phyloP scores from a whole-genome alignment of 2,113 vertebrate species.

The Thalassarche chlororhynchos region DNA sequence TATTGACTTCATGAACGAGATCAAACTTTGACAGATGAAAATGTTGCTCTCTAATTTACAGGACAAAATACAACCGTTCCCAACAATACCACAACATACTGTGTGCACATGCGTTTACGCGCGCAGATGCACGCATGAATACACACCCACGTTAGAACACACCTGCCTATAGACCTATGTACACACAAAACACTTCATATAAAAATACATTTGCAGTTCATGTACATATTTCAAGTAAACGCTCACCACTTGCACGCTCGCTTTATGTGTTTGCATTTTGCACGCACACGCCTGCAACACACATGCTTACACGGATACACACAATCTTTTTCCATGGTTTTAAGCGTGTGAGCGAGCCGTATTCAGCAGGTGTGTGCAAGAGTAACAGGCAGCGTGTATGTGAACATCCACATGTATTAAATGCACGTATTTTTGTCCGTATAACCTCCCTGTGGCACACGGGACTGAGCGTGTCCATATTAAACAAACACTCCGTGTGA shows the following conservation, averaged over 20 bases:
- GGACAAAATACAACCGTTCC: neutral
- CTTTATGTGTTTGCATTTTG: rapidly evolving
- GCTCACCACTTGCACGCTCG: rapidly evolving
- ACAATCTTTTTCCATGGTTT: rapidly evolving
- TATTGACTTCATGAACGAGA: rapidly evolving
- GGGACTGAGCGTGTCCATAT: rapidly evolving
- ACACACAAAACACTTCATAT: rapidly evolving
- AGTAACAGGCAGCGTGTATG: neutral
- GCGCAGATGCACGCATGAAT: rapidly evolving
- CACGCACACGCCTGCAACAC: rapidly evolving
- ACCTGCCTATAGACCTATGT: rapidly evolving
- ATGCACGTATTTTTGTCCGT: rapidly evolving
- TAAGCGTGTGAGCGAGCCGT: rapidly evolving
- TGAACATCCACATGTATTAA: rapidly evolving
- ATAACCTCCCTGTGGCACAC: rapidly evolving
- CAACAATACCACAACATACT: rapidly evolving
- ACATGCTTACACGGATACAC: rapidly evolving
- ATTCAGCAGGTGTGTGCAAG: neutral
- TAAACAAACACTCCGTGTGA: rapidly evolving
- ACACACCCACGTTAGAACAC: rapidly evolving
- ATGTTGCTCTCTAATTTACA: rapidly evolving
- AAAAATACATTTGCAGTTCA: rapidly evolving
- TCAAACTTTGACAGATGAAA: neutral
- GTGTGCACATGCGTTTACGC: rapidly evolving
- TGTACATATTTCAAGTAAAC: rapidly evolving